Evolutionary conservation across 2,113 vertebrate species (phyloP).

Genomic region (Odontophorus gujanensis): DNA sequence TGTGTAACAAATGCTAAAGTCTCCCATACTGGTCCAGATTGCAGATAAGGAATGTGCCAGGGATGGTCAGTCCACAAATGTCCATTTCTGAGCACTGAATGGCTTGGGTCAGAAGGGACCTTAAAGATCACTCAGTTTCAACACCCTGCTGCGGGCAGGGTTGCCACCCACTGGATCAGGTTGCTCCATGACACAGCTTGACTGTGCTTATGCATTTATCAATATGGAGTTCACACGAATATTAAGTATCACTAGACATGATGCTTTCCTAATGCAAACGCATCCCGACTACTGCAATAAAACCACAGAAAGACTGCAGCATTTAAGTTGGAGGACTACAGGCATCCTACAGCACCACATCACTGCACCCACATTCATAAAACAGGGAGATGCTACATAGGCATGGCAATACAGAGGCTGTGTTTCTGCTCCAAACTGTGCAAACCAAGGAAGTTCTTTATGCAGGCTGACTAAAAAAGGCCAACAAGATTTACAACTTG

Average conservation of each 20-base stretch:
- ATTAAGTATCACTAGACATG: not conserved
- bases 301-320: not conserved
- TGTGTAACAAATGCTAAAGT: not conserved
- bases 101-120: not conserved
- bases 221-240: not conserved
- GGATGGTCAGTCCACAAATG: not conserved
- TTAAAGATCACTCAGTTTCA: not conserved
- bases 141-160: too few species aligned
- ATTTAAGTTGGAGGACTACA: too few species aligned
- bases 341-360: not conserved
- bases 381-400: not conserved
- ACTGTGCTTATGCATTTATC: not conserved
- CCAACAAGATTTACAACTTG: not conserved
- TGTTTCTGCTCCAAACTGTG: not conserved
- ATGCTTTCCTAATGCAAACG: not conserved
- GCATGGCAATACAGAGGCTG: not conserved
- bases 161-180: not conserved
- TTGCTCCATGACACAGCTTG: not conserved
- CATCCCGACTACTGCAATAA: not conserved
- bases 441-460: not conserved
- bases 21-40: not conserved
- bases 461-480: not conserved
- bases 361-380: not conserved
- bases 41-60: not conserved
- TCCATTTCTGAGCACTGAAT: fast-evolving